These are phyloP conservation scores for Brachionus rotundiformis DNA, from an alignment of 1,140 invertebrate genomes.

Conservation along the genomic window DNA sequence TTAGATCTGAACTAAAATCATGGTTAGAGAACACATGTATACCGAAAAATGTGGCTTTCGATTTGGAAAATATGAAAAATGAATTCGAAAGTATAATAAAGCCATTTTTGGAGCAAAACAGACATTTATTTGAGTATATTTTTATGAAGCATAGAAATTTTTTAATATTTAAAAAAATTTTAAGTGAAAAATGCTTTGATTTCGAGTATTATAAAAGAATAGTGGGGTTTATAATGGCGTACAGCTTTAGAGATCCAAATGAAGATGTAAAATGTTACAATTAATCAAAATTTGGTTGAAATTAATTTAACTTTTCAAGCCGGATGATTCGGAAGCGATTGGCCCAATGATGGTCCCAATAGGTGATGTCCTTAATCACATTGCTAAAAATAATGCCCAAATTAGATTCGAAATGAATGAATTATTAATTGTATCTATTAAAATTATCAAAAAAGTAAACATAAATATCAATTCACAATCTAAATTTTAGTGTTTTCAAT, in stretches of 20 bases:
- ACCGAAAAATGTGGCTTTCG: constrained; percentile 56
- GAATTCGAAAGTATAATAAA: constrained; percentile 59
- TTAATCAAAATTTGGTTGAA: not conserved
- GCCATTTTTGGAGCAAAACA: constrained; percentile 59
- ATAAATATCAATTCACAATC: not conserved
- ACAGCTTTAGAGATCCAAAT: constrained; percentile 64
- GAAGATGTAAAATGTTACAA: not conserved
- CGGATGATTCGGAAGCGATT: constrained; percentile 26
- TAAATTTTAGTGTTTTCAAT: too few relatives aligned
- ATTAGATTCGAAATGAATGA: constrained; percentile 59
- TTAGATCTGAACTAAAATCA: constrained; percentile 56
- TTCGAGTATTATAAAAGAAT: constrained; percentile 62
- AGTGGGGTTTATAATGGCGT: constrained; percentile 65
- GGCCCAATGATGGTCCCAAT: constrained; percentile 64
- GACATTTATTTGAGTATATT: constrained; percentile 57
- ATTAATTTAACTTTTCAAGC: not conserved
- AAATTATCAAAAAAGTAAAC: constrained; percentile 60
- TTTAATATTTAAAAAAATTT: constrained; percentile 40
- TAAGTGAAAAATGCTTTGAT: constrained; percentile 55
- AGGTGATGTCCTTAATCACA: constrained; percentile 64
- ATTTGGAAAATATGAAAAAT: constrained; percentile 57
- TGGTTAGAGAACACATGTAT: constrained; percentile 59
- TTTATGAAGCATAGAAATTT: too few relatives aligned
- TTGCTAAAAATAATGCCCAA: constrained; percentile 63
- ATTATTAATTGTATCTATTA: constrained; percentile 61